Evolutionary conservation across 2,797 vertebrate species (phyloP), one percentile per base, ranked within the genome.

Genomic region (Strix occidentalis): DNA sequence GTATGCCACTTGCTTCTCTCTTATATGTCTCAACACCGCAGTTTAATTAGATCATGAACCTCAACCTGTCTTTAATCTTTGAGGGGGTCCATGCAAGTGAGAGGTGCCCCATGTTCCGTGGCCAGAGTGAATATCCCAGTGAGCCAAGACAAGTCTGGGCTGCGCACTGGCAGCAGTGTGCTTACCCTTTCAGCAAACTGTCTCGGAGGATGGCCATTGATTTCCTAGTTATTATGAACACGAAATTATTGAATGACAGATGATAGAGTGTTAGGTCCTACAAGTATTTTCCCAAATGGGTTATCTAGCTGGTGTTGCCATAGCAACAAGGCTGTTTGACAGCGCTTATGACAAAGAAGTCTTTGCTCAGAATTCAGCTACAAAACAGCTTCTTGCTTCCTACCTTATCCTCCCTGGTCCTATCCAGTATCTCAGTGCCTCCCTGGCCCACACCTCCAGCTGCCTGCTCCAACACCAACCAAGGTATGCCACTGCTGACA

Each of bases 151-250:
- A 89, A 97, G 95, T 96, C 82, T 8, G 84, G 76, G 76, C 83
- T 71, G 89, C 1, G 14, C 1, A 9, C 97, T 85, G 57, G 95
- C 96, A 95, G 61, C 33, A 4, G 91, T 26, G 35, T 4, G 25
- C 93, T 96, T 90, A 94, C 95, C 97, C 97, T 95, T 97, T 95
- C 96, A 97, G 94, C 97, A 95, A 98, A 98, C 97, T 94, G 97
- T 98, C 98, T 98, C 97, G 4, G 92, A 98, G 98, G 98, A 98
- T 87, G 94, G 83, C 82, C 98, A 99, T 98, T 98, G 98, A 99
- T 99, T 99, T 99, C 97, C 97, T 98, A 98, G 98, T 99, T 99
- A 99, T 98, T 98, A 99, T 98, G 98, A 99, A 98, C 98, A 98
- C 94, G 96, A 98, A 99, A 99, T 99, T 98, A 99, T 98, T 98